phyloP scores from a whole-genome alignment of 2,113 vertebrate species.

The Plecotus auritus region DNA sequence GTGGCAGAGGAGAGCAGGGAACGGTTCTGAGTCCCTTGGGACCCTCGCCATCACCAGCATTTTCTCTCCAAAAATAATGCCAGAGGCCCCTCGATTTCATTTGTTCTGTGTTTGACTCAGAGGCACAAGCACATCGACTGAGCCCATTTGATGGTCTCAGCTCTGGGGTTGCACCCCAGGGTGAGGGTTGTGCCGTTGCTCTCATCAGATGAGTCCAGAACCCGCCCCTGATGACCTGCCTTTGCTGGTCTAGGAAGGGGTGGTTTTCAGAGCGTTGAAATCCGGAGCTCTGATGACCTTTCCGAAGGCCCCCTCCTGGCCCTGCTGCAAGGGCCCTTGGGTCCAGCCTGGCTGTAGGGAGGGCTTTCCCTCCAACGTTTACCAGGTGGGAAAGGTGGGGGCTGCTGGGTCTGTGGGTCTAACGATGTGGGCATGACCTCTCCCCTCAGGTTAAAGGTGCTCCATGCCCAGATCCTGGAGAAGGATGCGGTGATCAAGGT shows the following conservation, averaged over 20 bases:
- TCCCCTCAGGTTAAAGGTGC: constrained; percentile 87
- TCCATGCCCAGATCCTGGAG: constrained; percentile 95
- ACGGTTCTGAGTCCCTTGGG: no score
- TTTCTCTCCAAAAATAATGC: not conserved
- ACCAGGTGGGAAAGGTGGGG: not conserved
- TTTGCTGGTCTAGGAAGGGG: not conserved
- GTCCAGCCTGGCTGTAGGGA: no score
- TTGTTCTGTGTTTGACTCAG: not conserved
- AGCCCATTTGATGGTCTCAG: not conserved
- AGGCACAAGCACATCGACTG: not conserved
- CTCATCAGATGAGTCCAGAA: not conserved
- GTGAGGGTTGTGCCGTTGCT: not conserved
- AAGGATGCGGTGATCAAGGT: constrained; percentile 97
- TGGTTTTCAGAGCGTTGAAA: not conserved
- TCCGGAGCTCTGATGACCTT: not conserved
- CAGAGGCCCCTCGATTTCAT: not conserved
- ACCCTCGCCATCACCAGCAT: no score
- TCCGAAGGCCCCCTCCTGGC: not conserved
- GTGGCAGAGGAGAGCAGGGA: no score
- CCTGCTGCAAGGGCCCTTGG: not conserved
- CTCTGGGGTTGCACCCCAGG: not conserved
- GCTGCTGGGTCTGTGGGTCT: not conserved
- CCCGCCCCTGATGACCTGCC: not conserved
- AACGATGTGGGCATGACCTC: not conserved
- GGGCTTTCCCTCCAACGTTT: not conserved